Evolutionary conservation across 1,140 invertebrate species (phyloP), one percentile per base, ranked within the genome.

Genomic region (Megalonaias nervosa): DNA sequence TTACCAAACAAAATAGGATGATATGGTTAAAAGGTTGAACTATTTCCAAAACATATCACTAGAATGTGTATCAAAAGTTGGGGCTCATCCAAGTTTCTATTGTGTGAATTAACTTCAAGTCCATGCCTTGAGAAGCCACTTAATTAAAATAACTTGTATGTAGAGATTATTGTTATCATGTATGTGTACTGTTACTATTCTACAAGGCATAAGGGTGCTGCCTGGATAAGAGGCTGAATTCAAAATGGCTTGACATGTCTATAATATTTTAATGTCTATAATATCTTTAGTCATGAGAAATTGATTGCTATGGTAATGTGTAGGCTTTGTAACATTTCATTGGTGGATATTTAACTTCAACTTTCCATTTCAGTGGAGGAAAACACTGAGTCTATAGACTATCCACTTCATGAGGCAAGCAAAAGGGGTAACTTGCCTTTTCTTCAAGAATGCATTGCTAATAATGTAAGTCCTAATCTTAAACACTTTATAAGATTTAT

Each of bases 381-480:
- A 80, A 93, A 93, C 85, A 93, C 92, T 31, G 92, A 94, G 86
- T 91, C 93, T 79, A 90, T 94, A 65, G 92, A 94, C 71, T 90
- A 93, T 77, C 94, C 94, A 19, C 85, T 95, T 26, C 94, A 95
- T 84, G 94, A 95, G 88, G 94, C 94, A 80, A 94, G 94, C 3
- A 93, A 93, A 85, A 89, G 94, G 78, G 94, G 94, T 23, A 95
- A 95, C 86, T 82, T 94, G 9, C 90, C 89, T 11, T 94, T 94
- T 83, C 84, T 95, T 71, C 83, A 86, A 72, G 94, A 95, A 89
- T 94, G 94, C 84, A 85, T 95, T 14, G 85, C 86, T 68, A 93
- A 94, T 86, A 92, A 93, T 67, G 93, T 95, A 75, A 81, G 84
- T 83, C 5, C 26, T 31, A 69, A 26, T 31, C 1, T 15, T 48